phyloP scores from a whole-genome alignment of 2,113 vertebrate species.

The Lanius ludovicianus region DNA sequence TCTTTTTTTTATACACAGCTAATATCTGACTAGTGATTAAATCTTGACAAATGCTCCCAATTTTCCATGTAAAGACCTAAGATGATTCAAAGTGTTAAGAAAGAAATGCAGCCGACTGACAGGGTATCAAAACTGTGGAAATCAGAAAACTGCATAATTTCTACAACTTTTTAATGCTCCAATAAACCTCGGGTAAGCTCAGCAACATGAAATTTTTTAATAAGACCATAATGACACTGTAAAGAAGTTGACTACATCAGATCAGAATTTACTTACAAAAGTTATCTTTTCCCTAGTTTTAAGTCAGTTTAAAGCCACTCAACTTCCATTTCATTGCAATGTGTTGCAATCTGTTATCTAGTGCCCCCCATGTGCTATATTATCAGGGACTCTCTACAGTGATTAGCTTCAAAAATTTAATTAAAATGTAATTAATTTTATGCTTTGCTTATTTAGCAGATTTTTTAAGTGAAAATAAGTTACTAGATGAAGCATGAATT shows the following conservation, averaged over 20 bases:
- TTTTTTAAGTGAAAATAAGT: slow-evolving; percentile 7
- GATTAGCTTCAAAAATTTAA: slow-evolving; percentile 28
- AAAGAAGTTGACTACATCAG: background rate
- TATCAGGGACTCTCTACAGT: background rate
- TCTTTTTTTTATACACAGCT: background rate
- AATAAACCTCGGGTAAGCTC: background rate
- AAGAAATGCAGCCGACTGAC: background rate
- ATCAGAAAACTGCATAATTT: background rate
- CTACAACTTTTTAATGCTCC: background rate
- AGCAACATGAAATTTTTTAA: background rate
- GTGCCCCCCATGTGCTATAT: background rate
- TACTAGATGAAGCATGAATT: background rate
- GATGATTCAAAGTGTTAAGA: background rate
- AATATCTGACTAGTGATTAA: background rate
- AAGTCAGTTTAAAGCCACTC: background rate
- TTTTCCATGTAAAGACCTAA: background rate
- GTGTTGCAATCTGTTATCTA: background rate
- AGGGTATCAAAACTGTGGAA: background rate
- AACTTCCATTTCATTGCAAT: background rate
- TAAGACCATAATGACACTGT: background rate
- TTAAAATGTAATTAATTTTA: slow-evolving; percentile 56
- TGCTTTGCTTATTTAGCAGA: slow-evolving; percentile 21
- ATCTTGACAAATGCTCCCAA: background rate
- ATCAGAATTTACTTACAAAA: background rate
- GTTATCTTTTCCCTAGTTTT: background rate